Evolutionary conservation across 2,888 invertebrate genomes (phyloP).

Genomic region (Agriopis leucophaearia): DNA sequence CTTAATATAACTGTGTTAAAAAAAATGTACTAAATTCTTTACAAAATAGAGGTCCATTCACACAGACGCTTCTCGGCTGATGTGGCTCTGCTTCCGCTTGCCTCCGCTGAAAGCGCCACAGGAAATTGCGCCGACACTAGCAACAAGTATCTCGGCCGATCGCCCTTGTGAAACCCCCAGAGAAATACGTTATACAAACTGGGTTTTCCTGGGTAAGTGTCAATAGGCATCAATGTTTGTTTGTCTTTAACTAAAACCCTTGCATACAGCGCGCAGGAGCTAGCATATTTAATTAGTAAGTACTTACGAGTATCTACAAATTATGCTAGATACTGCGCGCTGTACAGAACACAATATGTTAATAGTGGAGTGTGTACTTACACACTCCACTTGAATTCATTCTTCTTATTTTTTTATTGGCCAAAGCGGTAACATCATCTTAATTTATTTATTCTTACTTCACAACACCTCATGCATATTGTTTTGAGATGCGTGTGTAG

Average conservation of each 20-base stretch:
- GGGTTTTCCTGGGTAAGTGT: too few relatives aligned
- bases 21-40: neutral
- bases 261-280: too few relatives aligned
- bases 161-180: neutral
- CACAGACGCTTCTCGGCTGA: neutral
- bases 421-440: neutral
- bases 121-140: slow-evolving; percentile 6
- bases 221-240: too few relatives aligned
- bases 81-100: neutral
- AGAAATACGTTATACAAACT: too few relatives aligned
- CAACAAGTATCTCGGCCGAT: slow-evolving; percentile 5
- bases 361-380: too few relatives aligned
- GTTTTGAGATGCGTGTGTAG: neutral
- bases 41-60: neutral
- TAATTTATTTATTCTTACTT: neutral
- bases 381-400: too few relatives aligned
- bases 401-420: too few relatives aligned
- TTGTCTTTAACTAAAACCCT: too few relatives aligned
- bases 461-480: neutral
- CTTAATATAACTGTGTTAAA: neutral
- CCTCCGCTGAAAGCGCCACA: neutral
- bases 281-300: too few relatives aligned
- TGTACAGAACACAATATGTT: too few relatives aligned
- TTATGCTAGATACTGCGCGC: too few relatives aligned
- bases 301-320: too few relatives aligned